Evolutionary conservation across 2,888 invertebrate species (phyloP), one percentile per base, ranked within the genome.

Genomic region (Allygus modestus): DNA sequence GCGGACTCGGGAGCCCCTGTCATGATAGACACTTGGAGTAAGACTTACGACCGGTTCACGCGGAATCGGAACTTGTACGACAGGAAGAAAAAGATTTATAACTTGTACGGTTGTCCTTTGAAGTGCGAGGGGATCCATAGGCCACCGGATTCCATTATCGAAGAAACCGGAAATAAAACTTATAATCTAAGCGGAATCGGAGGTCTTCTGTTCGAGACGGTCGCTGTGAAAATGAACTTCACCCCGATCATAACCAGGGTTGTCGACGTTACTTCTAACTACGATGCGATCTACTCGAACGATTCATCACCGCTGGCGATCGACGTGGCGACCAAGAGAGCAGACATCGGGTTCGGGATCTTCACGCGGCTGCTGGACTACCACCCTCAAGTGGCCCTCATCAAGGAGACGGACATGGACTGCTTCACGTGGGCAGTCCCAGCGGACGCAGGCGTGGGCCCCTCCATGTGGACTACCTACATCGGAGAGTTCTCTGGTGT

Each of bases 371-470:
- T 88, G 37, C 83, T 87, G 20, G 88, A 88, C 81, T 84, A 85
- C 28, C 86, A 88, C 69, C 85, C 86, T 1, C 85, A 86, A 12
- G 85, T 87, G 0, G 85, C 86, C 15, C 87, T 88, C 28, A 86
- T 88, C 11, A 86, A 86, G 71, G 88, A 88, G 84, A 87, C 87
- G 11, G 85, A 87, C 73, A 88, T 88, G 87, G 88, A 88, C 28
- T 88, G 88, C 69, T 88, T 88, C 77, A 88, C 88, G 0, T 88
- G 88, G 88, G 88, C 88, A 9, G 87, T 88, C 11, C 88, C 88
- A 0, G 81, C 86, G 20, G 87, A 88, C 23, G 88, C 88, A 41
- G 88, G 88, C n/a, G 81, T 82, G 0, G 86, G 87, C 12, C 88
- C 88, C 0, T 87, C 87, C 28, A 87, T 88, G 37, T 88, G 88